Base-by-base conservation (phyloP, 2,113 vertebrate species). In the Pteruthius melanotis region DNA sequence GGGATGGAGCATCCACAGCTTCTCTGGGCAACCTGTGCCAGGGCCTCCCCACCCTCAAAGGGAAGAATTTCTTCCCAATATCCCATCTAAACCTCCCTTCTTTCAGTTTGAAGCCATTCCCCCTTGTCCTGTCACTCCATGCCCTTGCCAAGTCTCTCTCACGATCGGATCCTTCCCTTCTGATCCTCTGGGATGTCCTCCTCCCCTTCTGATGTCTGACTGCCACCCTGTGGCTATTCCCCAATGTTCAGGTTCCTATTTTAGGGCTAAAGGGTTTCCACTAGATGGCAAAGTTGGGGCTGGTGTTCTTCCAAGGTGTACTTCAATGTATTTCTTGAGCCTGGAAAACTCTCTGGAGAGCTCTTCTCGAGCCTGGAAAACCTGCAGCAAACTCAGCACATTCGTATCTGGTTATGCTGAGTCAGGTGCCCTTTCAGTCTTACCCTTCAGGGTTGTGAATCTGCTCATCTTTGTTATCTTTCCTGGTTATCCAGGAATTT, bases 151-250 rank as follows among this genome's bases (percentile, higher is more conserved):
- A 60, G 39, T 19, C 66, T 23, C 23, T 39, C 47, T 19, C 12
- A 3, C 4, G 12, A 49, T 1, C 28, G 18, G 26, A 26, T 59
- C 35, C 37, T 31, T 60, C 54, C 30, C 30, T 74, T 16, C 37
- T 28, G 31, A 52, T 61, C 22, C 71, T 61, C 23, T 47, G 64
- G 57, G n/a, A 33, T 4, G 26, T n/a, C 37, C 42, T 63, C 9
- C 52, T 47, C 57, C 42, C 69, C 35, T 74, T 11, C 57, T 56
- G 56, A 31, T 61, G n/a, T 22, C 79, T 10, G 65, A 39, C 76
- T 96, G 92, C 88, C 93, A 86, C 20, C 87, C 44, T 33, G 90
- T 90, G 88, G 90, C 69, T 35, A 5, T 33, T 74, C 39, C 80
- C 52, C 11, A 20, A 15, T 0, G 7, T 21, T 78, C 74, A 64